A percentile compares a stretch with the other conserved stretches of the same genome.
Evolutionary conservation across 2,797 vertebrate species (phyloP).

Genomic region (Diplodus sargus): DNA sequence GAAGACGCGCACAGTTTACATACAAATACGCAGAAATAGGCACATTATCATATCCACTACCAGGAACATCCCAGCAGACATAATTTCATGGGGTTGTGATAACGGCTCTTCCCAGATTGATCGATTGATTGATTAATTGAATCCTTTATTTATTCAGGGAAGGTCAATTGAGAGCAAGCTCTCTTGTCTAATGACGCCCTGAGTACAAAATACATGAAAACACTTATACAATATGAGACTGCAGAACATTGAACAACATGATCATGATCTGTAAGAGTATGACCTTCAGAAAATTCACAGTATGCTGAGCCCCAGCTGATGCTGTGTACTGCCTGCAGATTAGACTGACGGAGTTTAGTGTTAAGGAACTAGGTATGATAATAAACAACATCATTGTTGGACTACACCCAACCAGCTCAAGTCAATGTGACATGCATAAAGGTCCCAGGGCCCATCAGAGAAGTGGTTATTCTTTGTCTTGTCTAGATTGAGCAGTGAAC

Average conservation of each 20-base stretch:
- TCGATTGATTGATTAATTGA: too few relatives aligned
- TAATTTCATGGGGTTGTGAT: background rate
- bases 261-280: background rate
- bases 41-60: background rate
- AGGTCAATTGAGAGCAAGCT: too few relatives aligned
- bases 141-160: too few relatives aligned
- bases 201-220: too few relatives aligned
- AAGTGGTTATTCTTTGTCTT: background rate
- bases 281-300: background rate
- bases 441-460: background rate
- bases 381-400: too few relatives aligned
- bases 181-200: too few relatives aligned
- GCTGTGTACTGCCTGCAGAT: background rate
- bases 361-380: too few relatives aligned
- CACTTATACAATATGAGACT: too few relatives aligned
- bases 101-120: background rate
- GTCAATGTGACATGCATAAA: background rate
- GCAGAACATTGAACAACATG: too few relatives aligned
- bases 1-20: background rate
- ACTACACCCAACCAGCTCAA: too few relatives aligned
- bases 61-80: background rate
- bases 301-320: background rate
- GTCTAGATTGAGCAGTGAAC: background rate
- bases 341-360: background rate
- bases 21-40: slow-evolving; percentile 8